Base-by-base conservation (phyloP, 64 coral and sea anemone species). In the Stichodactyla helianthus region DNA sequence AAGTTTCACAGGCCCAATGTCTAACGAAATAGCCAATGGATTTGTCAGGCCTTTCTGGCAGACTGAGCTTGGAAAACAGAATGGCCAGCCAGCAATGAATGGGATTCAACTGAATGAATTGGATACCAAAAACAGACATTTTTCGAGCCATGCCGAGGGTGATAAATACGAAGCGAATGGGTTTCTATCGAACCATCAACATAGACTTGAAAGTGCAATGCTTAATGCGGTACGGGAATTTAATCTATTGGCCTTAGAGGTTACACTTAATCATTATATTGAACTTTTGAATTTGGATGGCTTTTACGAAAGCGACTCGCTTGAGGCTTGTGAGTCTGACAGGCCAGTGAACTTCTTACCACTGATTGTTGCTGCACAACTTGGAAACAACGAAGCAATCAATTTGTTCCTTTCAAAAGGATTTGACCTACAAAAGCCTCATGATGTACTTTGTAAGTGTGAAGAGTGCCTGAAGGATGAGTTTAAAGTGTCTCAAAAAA, bases 331-430 rank as follows among this genome's bases (percentile, higher is more conserved):
- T 81, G 56, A 77, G 28, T 28, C 77, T 18, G 31, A 86, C 10
- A 87, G 61, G 10, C 90, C 90, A 1, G 61, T 71, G 0, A 95
- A 99, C 92, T 99, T 99, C 53, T 77, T 90, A 15, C 97, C 97
- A 9, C 65, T 99, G 1, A 86, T 99, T 50, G 93, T 95, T 10
- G 86, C 97, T 18, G 97, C 93, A 15, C 93, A 99, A 65, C 88
- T 95, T 55, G 97, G 97, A 20, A 94, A 95, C 58, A 91, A 90
- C 77, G 88, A 93, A 53, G 92, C 94, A 82, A 87, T 99, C 13
- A 92, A 99, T 80, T 60, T 93, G 15, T 95, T 99, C 83, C 86
- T 95, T 5, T 90, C 81, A 4, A 95, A 95, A 86, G 93, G 97
- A 8, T 99, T 93, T 57, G 89, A 92, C 55, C 26, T 99, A 7